Evolutionary conservation across 2,888 invertebrate species (phyloP).

Genomic region (Miltochrista miniata): DNA sequence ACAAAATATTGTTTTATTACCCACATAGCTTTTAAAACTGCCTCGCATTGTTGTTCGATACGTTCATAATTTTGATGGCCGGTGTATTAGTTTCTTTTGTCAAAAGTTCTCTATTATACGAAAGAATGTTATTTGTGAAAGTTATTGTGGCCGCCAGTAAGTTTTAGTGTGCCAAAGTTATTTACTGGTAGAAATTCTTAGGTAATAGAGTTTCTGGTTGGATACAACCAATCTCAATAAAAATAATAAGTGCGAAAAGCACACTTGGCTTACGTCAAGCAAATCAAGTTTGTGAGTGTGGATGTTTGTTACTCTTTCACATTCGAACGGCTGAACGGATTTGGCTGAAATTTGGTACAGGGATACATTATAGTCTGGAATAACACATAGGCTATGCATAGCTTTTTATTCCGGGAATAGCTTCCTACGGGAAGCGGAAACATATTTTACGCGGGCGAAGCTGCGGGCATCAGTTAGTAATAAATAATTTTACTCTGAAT

Average conservation of each 20-base stretch:
- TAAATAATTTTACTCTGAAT: too few relatives aligned
- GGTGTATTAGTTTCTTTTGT: slow-evolving; percentile 35
- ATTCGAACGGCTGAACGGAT: too few relatives aligned
- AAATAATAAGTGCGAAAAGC: not conserved
- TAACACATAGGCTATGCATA: too few relatives aligned
- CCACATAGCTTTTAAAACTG: not conserved
- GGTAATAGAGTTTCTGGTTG: not conserved
- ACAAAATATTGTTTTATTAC: slow-evolving; percentile 12
- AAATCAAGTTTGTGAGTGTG: too few relatives aligned
- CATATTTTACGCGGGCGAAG: too few relatives aligned
- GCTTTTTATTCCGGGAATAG: too few relatives aligned
- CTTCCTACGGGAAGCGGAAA: too few relatives aligned
- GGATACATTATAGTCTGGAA: too few relatives aligned
- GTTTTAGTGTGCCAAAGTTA: slow-evolving; percentile 15
- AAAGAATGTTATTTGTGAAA: slow-evolving; percentile 33
- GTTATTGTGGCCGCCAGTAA: slow-evolving; percentile 29
- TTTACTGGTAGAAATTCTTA: slow-evolving; percentile 5
- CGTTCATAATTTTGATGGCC: slow-evolving; percentile 36
- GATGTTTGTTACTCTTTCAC: too few relatives aligned
- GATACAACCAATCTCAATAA: not conserved
- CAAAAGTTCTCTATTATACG: slow-evolving; percentile 21
- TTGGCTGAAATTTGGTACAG: too few relatives aligned
- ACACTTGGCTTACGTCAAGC: too few relatives aligned
- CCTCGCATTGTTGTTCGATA: slow-evolving; percentile 10
- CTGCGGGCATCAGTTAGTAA: too few relatives aligned